Conservation (phyloP, 2,797 vertebrate genomes). For the Sebastes jordani region DNA sequence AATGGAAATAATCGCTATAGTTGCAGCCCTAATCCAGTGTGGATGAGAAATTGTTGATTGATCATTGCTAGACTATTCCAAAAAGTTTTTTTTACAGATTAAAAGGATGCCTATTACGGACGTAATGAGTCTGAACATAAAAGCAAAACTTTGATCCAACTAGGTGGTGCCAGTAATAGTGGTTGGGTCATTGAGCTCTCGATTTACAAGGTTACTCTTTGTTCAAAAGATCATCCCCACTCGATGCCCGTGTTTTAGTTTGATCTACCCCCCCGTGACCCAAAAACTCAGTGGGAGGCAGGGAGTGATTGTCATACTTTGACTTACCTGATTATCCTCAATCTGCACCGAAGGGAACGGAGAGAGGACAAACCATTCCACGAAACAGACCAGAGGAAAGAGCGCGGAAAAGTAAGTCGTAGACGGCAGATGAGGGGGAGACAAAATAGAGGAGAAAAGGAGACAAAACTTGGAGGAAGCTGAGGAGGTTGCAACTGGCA, state of each 20-base stretch:
- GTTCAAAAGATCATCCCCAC: conserved; percentile 46
- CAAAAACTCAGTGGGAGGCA: conserved; percentile 49
- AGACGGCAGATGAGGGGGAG: conserved; percentile 56
- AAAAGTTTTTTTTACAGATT: conserved; percentile 16
- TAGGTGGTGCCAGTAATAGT: conserved; percentile 27
- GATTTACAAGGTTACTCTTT: conserved; percentile 51
- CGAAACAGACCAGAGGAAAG: conserved; percentile 43
- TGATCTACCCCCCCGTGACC: conserved; percentile 51
- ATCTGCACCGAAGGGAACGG: conserved; percentile 25
- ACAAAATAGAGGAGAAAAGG: conserved; percentile 78
- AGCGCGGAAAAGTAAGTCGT: conserved; percentile 47
- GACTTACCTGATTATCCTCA: conserved; percentile 65
- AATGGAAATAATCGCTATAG: too few species aligned
- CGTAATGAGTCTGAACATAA: conserved; percentile 43
- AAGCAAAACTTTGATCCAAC: conserved; percentile 57
- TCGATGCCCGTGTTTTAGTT: conserved; percentile 45
- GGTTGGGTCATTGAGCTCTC: conserved; percentile 20
- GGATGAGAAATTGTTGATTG: background rate
- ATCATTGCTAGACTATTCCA: background rate
- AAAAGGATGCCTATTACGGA: conserved; percentile 4
- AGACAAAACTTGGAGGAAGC: conserved; percentile 77
- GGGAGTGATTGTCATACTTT: conserved; percentile 59
- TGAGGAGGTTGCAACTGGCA: conserved; percentile 76
- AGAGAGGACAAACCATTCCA: conserved; percentile 38
- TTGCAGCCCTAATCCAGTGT: too few species aligned